A percentile compares a stretch with the other conserved stretches of the same genome.
These are phyloP conservation scores for Pseudomyrmex pallidus DNA, from an alignment of 1,140 invertebrate species.

Conservation along the genomic window DNA sequence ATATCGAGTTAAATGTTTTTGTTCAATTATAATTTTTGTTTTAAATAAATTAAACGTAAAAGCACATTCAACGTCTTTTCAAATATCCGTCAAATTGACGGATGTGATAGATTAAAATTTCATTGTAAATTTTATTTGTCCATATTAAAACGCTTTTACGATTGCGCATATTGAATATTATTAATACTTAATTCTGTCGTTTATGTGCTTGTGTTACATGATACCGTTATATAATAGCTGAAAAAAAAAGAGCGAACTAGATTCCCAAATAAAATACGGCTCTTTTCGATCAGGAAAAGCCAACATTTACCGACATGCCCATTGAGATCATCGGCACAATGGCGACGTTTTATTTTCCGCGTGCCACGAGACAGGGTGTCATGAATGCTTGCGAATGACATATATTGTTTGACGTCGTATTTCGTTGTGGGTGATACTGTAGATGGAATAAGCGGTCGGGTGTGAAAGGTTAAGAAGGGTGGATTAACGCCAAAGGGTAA, in stretches of 20 bases:
- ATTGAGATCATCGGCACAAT: slow-evolving; percentile 5
- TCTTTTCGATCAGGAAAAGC: background rate
- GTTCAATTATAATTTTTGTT: too few species aligned
- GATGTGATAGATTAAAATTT: background rate
- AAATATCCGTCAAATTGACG: too few species aligned
- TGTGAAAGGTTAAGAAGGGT: slow-evolving; percentile 24
- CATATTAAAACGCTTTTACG: background rate
- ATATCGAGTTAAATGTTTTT: too few species aligned
- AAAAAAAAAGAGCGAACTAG: background rate
- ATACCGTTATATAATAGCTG: background rate
- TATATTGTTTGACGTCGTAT: slow-evolving; percentile 22
- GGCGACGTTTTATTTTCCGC: background rate
- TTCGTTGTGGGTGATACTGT: slow-evolving; percentile 12
- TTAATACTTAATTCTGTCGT: background rate
- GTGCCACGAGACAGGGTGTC: background rate
- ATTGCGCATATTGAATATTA: background rate
- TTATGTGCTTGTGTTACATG: background rate
- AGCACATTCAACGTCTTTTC: too few species aligned
- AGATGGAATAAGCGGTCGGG: background rate
- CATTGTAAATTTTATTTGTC: background rate
- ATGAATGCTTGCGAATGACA: slow-evolving; percentile 34
- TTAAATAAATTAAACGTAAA: too few species aligned
- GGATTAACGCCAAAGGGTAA: slow-evolving; percentile 6
- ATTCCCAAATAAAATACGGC: background rate
- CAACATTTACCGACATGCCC: slow-evolving; percentile 16